Evolutionary conservation across 2,888 invertebrate genomes (phyloP).

Genomic region (Rhagophthalmus giganteus): DNA sequence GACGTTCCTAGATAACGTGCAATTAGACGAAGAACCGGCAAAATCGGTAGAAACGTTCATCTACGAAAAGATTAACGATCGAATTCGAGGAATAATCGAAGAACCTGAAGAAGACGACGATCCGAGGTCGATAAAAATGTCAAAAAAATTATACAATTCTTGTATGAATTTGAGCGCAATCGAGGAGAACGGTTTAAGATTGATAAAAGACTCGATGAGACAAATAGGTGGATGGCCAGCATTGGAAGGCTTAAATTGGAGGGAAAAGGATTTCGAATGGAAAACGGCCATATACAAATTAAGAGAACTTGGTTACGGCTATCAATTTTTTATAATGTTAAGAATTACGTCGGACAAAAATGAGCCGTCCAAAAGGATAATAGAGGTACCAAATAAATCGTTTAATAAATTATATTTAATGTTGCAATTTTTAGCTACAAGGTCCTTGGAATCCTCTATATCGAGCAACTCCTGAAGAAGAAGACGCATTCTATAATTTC

Average conservation of each 20-base stretch:
- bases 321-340: constrained; percentile 47
- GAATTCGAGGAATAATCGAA: constrained; percentile 38
- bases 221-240: constrained; percentile 65
- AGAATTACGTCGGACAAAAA: constrained; percentile 41
- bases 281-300: constrained; percentile 45
- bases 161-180: constrained; percentile 49
- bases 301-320: constrained; percentile 46
- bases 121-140: constrained; percentile 31
- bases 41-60: constrained; percentile 25
- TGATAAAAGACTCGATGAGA: constrained; percentile 50
- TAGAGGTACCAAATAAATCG: constrained; percentile 40
- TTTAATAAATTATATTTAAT: background rate
- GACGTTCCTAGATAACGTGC: constrained; percentile 29
- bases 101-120: constrained; percentile 30
- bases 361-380: constrained; percentile 43
- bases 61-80: constrained; percentile 28
- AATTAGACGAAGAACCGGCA: constrained; percentile 27
- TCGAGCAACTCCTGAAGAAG: constrained; percentile 1
- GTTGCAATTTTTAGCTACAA: constrained; percentile 7
- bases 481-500: constrained; percentile 33
- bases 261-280: constrained; percentile 51
- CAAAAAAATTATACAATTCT: constrained; percentile 41
- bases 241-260: constrained; percentile 57
- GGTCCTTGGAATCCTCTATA: background rate
- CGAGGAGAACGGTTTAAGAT: constrained; percentile 45